Evolutionary conservation across 2,797 vertebrate genomes (phyloP), one percentile per base, ranked within the genome.

Genomic region (Lycodopsis pacificus): DNA sequence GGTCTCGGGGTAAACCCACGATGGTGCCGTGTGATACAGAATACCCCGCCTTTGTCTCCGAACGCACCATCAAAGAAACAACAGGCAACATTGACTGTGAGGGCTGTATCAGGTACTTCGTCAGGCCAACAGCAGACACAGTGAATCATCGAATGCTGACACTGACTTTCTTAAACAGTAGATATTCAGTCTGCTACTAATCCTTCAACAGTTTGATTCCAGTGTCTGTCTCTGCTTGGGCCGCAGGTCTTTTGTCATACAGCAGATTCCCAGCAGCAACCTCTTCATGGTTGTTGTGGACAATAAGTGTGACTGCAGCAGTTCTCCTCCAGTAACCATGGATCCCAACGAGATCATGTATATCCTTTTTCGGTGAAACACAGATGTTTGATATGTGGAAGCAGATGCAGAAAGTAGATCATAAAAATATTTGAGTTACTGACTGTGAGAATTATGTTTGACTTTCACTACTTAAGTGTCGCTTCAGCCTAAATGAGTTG

Each of bases 241-340:
- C 85, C 83, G 56, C 93, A 99, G 98, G 82, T 99, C 97, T n/a
- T 99, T 99, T 91, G 98, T 99, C 86, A 99, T 99, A 80, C 98
- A 99, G 91, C 98, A 99, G 90, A 99, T 99, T 89, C 98, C 98
- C 73, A 99, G 98, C 94, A 99, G 98, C 94, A 99, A 99, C 89
- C 96, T 99, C 65, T 99, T 99, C 91, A 99, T 99, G 98, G 97
- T 99, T 36, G 98, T 99, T 54, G 98, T 99, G 87, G 97, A 98
- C 88, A 98, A 97, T 62, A 97, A 97, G 85, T 99, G 98, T 76
- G 96, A 96, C 88, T 99, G 98, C 83, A 96, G 95, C 82, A 95
- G 93, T 1, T 38, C 96, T 75, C 92, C 94, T 66, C 96, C 96
- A 4, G 97, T 99, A 65, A 98, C 97, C 75, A 99, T 99, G 97